These are phyloP conservation scores for Drosophila bipectinata DNA, from an alignment of 1,140 invertebrate species.

Conservation along the genomic window DNA sequence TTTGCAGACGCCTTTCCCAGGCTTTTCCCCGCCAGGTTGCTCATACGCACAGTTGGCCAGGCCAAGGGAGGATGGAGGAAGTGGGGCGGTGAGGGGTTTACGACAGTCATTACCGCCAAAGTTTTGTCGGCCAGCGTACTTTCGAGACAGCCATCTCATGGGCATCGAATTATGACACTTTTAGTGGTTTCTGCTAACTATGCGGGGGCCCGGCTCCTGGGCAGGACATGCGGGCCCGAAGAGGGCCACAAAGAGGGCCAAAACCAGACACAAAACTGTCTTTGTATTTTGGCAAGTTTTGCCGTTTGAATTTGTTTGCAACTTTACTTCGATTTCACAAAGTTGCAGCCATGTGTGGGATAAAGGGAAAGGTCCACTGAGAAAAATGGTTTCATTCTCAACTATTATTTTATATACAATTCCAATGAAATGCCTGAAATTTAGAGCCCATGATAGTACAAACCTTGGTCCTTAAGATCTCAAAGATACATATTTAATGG, in stretches of 20 bases:
- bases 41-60: conserved; percentile 54
- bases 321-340: conserved; percentile 78
- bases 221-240: conserved; percentile 4
- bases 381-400: not conserved
- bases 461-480: no score
- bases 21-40: conserved; percentile 19
- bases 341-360: conserved; percentile 23
- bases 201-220: conserved; percentile 23
- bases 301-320: conserved; percentile 66
- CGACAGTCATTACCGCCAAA: conserved; percentile 74
- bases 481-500: no score
- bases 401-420: not conserved
- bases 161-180: conserved; percentile 84
- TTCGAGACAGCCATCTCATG: conserved; percentile 80
- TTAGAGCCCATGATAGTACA: no score
- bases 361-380: not conserved
- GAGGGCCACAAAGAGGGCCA: conserved; percentile 16
- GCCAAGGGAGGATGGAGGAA: conserved; percentile 9
- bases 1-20: conserved; percentile 31
- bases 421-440: no score
- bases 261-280: conserved; percentile 37
- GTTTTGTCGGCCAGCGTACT: conserved; percentile 74
- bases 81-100: not conserved
- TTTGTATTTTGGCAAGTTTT: conserved; percentile 63
- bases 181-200: conserved; percentile 82